A percentile compares a stretch with the other conserved stretches of the same genome.
These are phyloP conservation scores for Cheiracanthium punctorium DNA, from an alignment of 2,888 invertebrate species.

Conservation along the genomic window DNA sequence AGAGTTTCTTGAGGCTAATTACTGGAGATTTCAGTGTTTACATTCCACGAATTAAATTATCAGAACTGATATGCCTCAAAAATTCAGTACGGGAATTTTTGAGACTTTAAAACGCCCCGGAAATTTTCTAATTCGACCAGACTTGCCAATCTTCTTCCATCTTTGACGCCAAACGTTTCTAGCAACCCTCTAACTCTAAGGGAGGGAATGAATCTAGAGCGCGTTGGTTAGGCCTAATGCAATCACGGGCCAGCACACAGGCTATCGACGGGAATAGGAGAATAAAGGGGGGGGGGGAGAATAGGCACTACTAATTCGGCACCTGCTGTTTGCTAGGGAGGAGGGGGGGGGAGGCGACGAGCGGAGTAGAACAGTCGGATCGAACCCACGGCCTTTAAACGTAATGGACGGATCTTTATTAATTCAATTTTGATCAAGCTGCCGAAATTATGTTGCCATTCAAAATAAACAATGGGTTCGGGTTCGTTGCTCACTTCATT, in stretches of 20 bases:
- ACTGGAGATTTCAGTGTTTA: no score
- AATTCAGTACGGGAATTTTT: no score
- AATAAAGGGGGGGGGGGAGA: not conserved
- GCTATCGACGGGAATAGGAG: conserved; percentile 55
- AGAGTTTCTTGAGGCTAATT: no score
- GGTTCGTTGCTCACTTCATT: conserved; percentile 57
- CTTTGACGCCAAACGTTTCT: conserved; percentile 8
- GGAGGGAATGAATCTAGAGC: conserved; percentile 42
- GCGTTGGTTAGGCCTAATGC: conserved; percentile 70
- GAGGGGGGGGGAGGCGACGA: conserved; percentile 21
- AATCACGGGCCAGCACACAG: conserved; percentile 70
- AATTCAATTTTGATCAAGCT: conserved; percentile 71
- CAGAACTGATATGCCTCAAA: no score
- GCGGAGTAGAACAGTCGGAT: conserved; percentile 13
- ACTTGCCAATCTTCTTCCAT: no score
- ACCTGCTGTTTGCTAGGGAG: conserved; percentile 43
- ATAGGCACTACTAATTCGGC: conserved; percentile 66
- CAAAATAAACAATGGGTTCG: conserved; percentile 70
- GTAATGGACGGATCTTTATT: conserved; percentile 71
- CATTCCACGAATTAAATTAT: no score
- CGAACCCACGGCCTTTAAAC: conserved; percentile 70
- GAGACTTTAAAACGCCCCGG: not conserved
- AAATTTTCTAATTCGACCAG: no score
- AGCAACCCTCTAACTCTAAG: conserved; percentile 20
- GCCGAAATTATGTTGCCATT: conserved; percentile 71